Evolutionary conservation across 2,113 vertebrate species (phyloP).

Genomic region (Xiphorhynchus elegans): DNA sequence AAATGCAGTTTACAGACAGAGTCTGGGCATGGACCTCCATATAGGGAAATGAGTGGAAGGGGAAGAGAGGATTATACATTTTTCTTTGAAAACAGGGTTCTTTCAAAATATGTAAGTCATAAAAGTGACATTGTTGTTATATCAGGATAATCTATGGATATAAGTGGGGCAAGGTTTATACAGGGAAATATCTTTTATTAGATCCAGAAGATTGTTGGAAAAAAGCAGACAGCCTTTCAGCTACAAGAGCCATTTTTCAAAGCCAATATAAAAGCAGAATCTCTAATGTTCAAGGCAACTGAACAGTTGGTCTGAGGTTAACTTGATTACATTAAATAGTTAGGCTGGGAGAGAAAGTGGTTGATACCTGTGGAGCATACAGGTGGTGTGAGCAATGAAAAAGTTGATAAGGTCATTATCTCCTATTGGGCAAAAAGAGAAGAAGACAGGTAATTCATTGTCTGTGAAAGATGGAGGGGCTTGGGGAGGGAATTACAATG

Average conservation of each 20-base stretch:
- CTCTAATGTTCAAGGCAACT: background rate
- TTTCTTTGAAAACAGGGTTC: background rate
- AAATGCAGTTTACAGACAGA: background rate
- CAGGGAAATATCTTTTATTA: background rate
- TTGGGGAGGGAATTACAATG: background rate
- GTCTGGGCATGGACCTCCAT: background rate
- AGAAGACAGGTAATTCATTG: conserved; percentile 2
- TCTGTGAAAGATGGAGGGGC: background rate
- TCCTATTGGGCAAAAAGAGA: conserved; percentile 7
- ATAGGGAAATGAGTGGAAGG: background rate
- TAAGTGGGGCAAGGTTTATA: background rate
- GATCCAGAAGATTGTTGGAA: background rate
- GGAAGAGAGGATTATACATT: background rate
- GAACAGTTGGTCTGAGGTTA: background rate
- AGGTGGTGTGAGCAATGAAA: background rate
- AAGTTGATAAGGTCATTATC: conserved; percentile 31
- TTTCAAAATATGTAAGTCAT: background rate
- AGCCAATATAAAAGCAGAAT: conserved; percentile 1
- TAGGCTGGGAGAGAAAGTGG: background rate
- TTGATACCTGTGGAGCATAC: background rate
- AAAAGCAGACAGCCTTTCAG: background rate
- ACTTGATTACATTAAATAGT: conserved; percentile 10
- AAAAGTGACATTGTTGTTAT: background rate
- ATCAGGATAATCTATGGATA: background rate
- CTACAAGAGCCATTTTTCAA: background rate